Evolutionary conservation across 2,888 invertebrate genomes (phyloP).

Genomic region (Cinara cedri): DNA sequence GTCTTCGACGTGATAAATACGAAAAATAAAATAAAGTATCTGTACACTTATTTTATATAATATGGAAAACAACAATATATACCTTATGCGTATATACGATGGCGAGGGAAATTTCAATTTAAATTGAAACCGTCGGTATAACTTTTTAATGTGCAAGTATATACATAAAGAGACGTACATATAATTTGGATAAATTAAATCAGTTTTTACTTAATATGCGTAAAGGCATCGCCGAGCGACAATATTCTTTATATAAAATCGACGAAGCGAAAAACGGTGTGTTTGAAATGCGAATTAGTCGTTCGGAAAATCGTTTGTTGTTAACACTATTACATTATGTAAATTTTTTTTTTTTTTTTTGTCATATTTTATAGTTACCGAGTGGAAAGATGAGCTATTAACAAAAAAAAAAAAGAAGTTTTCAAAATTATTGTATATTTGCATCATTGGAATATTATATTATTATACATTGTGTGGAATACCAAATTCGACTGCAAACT

Average conservation of each 20-base stretch:
- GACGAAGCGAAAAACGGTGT: not conserved
- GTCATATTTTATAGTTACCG: too few relatives aligned
- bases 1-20: not conserved
- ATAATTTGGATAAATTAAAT: not conserved
- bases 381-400: too few relatives aligned
- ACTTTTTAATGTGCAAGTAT: not conserved
- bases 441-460: not conserved
- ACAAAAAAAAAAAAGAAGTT: too few relatives aligned
- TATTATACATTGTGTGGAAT: too few relatives aligned
- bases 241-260: too few relatives aligned
- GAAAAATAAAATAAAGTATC: not conserved
- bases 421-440: not conserved
- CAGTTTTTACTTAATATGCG: not conserved
- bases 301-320: not conserved
- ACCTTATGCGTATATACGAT: too few relatives aligned
- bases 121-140: not conserved
- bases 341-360: not conserved
- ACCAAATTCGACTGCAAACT: too few relatives aligned
- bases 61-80: not conserved
- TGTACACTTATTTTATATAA: too few relatives aligned
- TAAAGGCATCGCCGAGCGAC: not conserved
- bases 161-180: too few relatives aligned
- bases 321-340: not conserved
- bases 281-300: conserved; percentile 11
- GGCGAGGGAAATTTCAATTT: not conserved